phyloP scores from a whole-genome alignment of 1,140 invertebrate species.

The Drosophila biarmipes region DNA sequence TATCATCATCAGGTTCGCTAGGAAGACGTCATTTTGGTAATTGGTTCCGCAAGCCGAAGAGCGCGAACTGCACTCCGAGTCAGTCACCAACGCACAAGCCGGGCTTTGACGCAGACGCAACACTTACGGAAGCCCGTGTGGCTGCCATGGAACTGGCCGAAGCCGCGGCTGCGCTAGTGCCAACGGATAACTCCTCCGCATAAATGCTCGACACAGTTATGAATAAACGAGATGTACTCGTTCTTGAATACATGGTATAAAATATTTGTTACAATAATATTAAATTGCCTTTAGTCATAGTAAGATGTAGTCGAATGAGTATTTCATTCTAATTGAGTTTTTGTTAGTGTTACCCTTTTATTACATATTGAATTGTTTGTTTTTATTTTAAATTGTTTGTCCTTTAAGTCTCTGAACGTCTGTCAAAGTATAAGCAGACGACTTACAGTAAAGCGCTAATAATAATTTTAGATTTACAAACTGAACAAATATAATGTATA shows the following conservation, averaged over 20 bases:
- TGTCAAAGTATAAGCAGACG: slow-evolving; percentile 2
- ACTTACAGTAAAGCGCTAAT: slow-evolving; percentile 2
- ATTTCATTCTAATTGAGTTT: slow-evolving; percentile 19
- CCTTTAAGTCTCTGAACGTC: slow-evolving; percentile 2
- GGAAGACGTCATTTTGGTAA: slow-evolving; percentile 77
- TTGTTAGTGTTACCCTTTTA: slow-evolving; percentile 10
- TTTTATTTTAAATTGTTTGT: slow-evolving; percentile 4
- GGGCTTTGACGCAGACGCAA: slow-evolving; percentile 64
- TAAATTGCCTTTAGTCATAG: slow-evolving; percentile 30
- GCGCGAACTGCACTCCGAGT: slow-evolving; percentile 80
- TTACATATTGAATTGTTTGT: slow-evolving; percentile 24
- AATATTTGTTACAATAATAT: slow-evolving; percentile 46
- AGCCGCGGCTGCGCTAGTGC: slow-evolving; percentile 36
- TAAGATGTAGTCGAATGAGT: slow-evolving; percentile 12
- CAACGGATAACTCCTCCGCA: slow-evolving; percentile 35
- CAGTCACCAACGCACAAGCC: slow-evolving; percentile 84
- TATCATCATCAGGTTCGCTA: slow-evolving; percentile 70
- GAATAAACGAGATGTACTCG: slow-evolving; percentile 14
- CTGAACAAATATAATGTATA: slow-evolving; percentile 23
- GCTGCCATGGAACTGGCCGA: slow-evolving; percentile 66
- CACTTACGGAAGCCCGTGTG: slow-evolving; percentile 67
- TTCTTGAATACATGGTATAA: slow-evolving; percentile 19
- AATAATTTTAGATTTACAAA: slow-evolving; percentile 24
- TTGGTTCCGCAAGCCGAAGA: slow-evolving; percentile 84
- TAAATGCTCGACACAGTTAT: slow-evolving; percentile 1